These are phyloP conservation scores for Chelonia mydas DNA, from an alignment of 2,797 vertebrate species.

Conservation along the genomic window DNA sequence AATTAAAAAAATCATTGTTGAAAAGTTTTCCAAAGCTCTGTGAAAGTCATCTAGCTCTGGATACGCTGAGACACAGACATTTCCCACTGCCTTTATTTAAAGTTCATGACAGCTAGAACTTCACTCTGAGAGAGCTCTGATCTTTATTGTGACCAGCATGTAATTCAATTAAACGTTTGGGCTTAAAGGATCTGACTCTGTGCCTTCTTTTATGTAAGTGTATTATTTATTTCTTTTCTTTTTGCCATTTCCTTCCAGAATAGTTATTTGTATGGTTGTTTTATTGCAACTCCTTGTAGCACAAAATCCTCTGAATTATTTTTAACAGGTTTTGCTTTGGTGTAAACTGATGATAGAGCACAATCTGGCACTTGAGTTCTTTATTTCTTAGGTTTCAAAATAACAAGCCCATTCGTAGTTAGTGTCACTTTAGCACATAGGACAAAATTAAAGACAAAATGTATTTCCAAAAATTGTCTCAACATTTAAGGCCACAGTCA, in stretches of 20 bases:
- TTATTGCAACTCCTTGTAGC: neutral
- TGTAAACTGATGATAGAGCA: neutral
- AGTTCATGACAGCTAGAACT: constrained; percentile 40
- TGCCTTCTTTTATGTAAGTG: constrained; percentile 14
- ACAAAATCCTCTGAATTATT: neutral
- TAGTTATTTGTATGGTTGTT: neutral
- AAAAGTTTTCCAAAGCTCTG: constrained; percentile 39
- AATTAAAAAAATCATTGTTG: constrained; percentile 37
- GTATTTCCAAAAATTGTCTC: accelerated
- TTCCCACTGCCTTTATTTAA: constrained; percentile 56
- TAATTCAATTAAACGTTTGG: constrained; percentile 68
- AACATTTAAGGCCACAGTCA: neutral
- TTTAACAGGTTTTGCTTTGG: neutral
- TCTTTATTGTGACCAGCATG: constrained; percentile 59
- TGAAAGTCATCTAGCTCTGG: constrained; percentile 29
- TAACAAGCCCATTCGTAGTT: neutral
- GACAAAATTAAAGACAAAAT: neutral
- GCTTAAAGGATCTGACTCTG: constrained; percentile 47
- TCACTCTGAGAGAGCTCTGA: constrained; percentile 32
- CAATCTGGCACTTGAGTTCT: neutral
- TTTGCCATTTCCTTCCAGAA: neutral
- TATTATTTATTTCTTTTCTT: constrained; percentile 11
- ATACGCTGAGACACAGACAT: neutral
- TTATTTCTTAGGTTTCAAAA: neutral
- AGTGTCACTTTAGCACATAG: too few relatives aligned